Evolutionary conservation across 2,888 invertebrate genomes (phyloP).

Genomic region (Chalcosyrphus nemorum): DNA sequence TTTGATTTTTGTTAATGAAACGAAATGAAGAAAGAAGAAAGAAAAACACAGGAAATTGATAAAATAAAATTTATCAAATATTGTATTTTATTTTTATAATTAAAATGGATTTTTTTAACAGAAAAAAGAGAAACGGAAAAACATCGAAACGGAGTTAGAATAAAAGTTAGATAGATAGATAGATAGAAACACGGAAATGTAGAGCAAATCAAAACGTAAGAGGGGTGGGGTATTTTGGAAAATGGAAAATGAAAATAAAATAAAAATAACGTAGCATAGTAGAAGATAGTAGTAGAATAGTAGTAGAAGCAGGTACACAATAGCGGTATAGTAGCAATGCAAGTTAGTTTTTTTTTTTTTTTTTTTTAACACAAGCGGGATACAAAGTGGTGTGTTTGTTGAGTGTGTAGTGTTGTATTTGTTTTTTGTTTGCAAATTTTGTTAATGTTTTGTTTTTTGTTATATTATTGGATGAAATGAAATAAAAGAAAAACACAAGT

Average conservation of each 20-base stretch:
- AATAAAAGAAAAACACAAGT: constrained; percentile 53
- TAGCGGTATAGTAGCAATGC: constrained; percentile 59
- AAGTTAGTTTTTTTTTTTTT: constrained; percentile 37
- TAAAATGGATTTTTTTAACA: constrained; percentile 39
- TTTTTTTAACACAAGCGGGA: constrained; percentile 51
- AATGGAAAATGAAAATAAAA: constrained; percentile 11
- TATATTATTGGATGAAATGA: constrained; percentile 68
- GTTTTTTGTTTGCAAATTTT: constrained; percentile 22
- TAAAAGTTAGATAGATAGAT: neutral
- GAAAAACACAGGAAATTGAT: constrained; percentile 64
- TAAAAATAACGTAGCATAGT: constrained; percentile 30
- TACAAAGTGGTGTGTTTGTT: constrained; percentile 52
- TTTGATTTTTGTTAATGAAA: constrained; percentile 55
- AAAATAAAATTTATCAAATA: constrained; percentile 68
- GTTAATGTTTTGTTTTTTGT: constrained; percentile 24
- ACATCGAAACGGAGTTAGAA: constrained; percentile 19
- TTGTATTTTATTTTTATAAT: constrained; percentile 48
- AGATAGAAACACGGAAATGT: constrained; percentile 9
- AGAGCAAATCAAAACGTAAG: constrained; percentile 24
- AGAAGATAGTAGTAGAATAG: constrained; percentile 27
- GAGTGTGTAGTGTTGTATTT: constrained; percentile 63
- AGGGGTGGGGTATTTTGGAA: neutral
- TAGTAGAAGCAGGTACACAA: constrained; percentile 52
- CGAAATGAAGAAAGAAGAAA: constrained; percentile 71
- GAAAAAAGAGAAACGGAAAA: constrained; percentile 11